Evolutionary conservation across 1,140 invertebrate genomes (phyloP).

Genomic region (Drosophila quadrilineata): DNA sequence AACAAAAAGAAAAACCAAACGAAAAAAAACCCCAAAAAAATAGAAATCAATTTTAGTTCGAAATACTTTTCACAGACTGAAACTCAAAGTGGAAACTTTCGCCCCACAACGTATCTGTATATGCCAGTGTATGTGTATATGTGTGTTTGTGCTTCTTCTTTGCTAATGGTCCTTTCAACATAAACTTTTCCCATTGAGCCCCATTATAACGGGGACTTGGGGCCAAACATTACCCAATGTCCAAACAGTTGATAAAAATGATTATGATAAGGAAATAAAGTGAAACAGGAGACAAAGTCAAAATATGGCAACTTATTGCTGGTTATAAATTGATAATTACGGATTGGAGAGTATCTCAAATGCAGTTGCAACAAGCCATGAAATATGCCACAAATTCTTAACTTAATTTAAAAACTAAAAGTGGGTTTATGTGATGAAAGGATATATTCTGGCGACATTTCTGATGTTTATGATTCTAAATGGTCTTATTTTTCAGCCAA

Average conservation of each 20-base stretch:
- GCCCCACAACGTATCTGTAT: too few species aligned
- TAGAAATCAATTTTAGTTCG: constrained; percentile 39
- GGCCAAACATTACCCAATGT: constrained; percentile 12
- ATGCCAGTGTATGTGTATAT: constrained; percentile 5
- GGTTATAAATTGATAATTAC: too few species aligned
- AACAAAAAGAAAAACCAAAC: neutral
- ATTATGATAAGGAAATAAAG: neutral
- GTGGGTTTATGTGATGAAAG: too few species aligned
- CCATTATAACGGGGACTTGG: constrained; percentile 25
- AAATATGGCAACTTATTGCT: neutral
- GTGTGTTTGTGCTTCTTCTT: neutral
- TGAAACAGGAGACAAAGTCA: neutral
- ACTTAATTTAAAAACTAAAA: too few species aligned
- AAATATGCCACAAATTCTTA: too few species aligned
- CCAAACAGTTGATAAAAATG: constrained; percentile 14
- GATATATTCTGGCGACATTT: constrained; percentile 24
- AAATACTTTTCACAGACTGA: constrained; percentile 39
- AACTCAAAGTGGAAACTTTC: constrained; percentile 34
- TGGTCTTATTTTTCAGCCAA: constrained; percentile 58
- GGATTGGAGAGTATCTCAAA: too few species aligned
- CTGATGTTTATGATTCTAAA: constrained; percentile 61
- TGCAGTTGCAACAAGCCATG: too few species aligned
- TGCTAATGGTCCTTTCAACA: constrained; percentile 32
- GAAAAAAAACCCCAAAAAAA: too few species aligned
- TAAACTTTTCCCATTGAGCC: constrained; percentile 32